These are phyloP conservation scores for Chloromyia formosa DNA, from an alignment of 2,888 invertebrate species.

Conservation along the genomic window DNA sequence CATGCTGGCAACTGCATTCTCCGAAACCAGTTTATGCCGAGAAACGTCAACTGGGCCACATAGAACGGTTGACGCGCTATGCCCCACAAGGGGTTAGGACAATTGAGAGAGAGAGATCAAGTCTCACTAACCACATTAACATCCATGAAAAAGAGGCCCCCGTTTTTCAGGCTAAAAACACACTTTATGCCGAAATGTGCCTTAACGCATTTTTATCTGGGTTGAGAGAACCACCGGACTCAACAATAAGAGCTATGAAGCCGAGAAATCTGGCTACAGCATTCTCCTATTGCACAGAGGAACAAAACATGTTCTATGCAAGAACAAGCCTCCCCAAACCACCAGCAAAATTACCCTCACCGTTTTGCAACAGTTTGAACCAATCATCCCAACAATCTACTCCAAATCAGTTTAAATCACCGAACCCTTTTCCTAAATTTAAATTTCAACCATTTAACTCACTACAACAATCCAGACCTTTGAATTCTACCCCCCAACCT, in stretches of 20 bases:
- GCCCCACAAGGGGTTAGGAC: too few species aligned
- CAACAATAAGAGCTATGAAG: slow-evolving; percentile 1
- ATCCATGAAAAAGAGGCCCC: not conserved
- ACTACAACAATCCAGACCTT: not conserved
- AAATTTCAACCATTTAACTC: too few species aligned
- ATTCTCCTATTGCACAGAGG: not conserved
- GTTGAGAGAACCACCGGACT: not conserved
- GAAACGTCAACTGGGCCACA: too few species aligned
- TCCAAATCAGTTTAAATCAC: not conserved
- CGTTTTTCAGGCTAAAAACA: not conserved
- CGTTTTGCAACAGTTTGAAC: not conserved
- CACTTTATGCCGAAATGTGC: not conserved
- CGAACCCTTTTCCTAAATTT: slow-evolving; percentile 16
- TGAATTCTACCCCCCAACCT: not conserved
- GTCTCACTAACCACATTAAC: slow-evolving; percentile 15
- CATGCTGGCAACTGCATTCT: too few species aligned
- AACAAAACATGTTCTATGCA: too few species aligned
- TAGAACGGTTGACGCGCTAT: too few species aligned
- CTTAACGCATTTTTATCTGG: too few species aligned
- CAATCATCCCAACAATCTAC: not conserved
- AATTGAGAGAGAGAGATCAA: too few species aligned
- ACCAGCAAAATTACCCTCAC: not conserved
- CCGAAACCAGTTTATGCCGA: too few species aligned
- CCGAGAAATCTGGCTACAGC: not conserved
- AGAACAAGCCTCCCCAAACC: not conserved